Conservation (phyloP, 2,797 vertebrate genomes). For the Myotis findleyi region DNA sequence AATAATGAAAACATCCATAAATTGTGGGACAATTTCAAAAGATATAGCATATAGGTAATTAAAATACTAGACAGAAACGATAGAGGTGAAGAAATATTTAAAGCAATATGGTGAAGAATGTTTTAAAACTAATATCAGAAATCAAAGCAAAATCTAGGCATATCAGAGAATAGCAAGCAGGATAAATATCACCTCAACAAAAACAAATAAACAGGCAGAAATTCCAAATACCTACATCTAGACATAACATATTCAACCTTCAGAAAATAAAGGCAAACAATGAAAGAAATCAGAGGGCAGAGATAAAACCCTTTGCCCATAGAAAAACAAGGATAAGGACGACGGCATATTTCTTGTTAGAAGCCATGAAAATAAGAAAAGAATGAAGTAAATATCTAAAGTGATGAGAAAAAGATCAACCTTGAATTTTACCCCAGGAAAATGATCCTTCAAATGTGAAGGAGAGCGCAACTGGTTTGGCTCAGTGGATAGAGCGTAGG, state of each 20-base stretch:
- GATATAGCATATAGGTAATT: not conserved
- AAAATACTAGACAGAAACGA: not conserved
- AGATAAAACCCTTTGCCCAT: not conserved
- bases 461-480: not conserved
- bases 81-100: not conserved
- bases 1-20: not conserved
- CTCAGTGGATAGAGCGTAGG: no score
- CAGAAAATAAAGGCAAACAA: not conserved
- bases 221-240: not conserved
- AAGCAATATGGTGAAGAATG: not conserved
- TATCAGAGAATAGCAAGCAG: not conserved
- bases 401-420: not conserved
- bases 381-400: not conserved
- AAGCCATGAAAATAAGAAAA: not conserved
- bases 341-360: not conserved
- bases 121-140: not conserved
- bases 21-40: not conserved
- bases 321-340: not conserved
- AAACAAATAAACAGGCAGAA: not conserved
- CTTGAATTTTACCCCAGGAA: not conserved
- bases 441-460: not conserved
- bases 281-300: not conserved
- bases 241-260: not conserved
- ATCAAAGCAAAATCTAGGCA: not conserved
- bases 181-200: not conserved